Conservation (phyloP, 2,888 invertebrate species). For the Stenoptilia bipunctidactyla region DNA sequence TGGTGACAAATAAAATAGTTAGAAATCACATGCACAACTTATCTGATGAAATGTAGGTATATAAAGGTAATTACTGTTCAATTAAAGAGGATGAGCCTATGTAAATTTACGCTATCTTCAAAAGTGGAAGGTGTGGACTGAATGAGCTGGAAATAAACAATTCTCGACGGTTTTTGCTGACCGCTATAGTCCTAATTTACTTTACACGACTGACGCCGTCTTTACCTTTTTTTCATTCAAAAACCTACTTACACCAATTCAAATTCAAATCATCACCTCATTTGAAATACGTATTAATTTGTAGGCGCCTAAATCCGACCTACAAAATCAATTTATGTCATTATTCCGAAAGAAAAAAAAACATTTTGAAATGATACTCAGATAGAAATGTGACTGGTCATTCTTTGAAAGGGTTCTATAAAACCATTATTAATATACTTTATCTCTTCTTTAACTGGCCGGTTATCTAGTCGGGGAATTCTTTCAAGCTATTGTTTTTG, state of each 20-base stretch:
- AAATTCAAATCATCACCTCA: constrained; percentile 2
- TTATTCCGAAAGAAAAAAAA: background rate
- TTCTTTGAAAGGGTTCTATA: constrained; percentile 28
- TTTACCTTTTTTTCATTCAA: too few species aligned
- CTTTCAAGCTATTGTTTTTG: constrained; percentile 70
- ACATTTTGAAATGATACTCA: constrained; percentile 28
- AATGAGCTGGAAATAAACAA: too few species aligned
- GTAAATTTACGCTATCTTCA: too few species aligned
- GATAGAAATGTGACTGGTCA: constrained; percentile 34
- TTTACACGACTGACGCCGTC: too few species aligned
- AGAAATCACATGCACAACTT: too few species aligned
- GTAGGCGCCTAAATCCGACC: constrained; percentile 1
- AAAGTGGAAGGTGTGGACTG: too few species aligned
- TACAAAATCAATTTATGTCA: background rate
- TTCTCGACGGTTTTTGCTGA: too few species aligned
- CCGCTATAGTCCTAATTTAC: too few species aligned
- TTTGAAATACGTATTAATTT: constrained; percentile 2
- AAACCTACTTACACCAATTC: background rate
- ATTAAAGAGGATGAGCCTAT: too few species aligned
- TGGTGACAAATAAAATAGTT: too few species aligned
- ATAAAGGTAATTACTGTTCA: too few species aligned
- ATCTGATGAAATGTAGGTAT: too few species aligned
- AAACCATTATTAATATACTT: constrained; percentile 60
- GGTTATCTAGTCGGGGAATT: constrained; percentile 59
- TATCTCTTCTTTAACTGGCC: constrained; percentile 45